phyloP scores from a whole-genome alignment of 1,140 invertebrate genomes.

The Drosophila simulans region DNA sequence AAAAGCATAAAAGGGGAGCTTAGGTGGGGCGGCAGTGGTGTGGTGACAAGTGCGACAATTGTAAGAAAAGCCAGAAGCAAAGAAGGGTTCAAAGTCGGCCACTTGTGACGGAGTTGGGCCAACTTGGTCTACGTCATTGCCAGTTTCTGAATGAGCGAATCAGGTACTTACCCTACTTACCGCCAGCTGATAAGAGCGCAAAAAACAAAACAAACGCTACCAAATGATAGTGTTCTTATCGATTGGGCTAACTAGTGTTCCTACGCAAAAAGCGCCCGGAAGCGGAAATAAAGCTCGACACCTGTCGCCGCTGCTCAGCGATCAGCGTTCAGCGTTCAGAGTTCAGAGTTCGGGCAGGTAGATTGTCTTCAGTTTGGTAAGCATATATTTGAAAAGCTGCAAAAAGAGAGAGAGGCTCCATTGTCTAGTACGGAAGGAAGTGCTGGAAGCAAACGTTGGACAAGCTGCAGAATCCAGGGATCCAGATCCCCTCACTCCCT shows the following conservation, averaged over 20 bases:
- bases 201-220: constrained; percentile 8
- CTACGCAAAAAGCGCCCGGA: constrained; percentile 4
- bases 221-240: constrained; percentile 40
- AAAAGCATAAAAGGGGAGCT: constrained; percentile 8
- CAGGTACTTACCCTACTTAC: constrained; percentile 38
- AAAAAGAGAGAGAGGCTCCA: constrained; percentile 27
- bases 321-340: not conserved
- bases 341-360: constrained; percentile 49
- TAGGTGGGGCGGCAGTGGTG: constrained; percentile 14
- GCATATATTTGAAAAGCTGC: constrained; percentile 72
- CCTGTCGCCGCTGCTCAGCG: constrained; percentile 34
- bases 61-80: constrained; percentile 58
- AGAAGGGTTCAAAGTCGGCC: constrained; percentile 40
- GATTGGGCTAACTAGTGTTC: constrained; percentile 3
- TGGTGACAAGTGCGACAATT: constrained; percentile 76
- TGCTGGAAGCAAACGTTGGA: constrained; percentile 63
- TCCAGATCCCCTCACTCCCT: constrained; percentile 3
- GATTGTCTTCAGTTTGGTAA: constrained; percentile 7
- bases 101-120: constrained; percentile 39
- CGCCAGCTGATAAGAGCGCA: constrained; percentile 18
- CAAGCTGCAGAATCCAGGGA: constrained; percentile 54
- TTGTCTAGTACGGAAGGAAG: constrained; percentile 60
- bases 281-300: constrained; percentile 47
- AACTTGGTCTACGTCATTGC: constrained; percentile 19
- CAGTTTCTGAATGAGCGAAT: constrained; percentile 4